phyloP scores from a whole-genome alignment of 1,140 invertebrate species.

The Yoshiicerus persimilis region DNA sequence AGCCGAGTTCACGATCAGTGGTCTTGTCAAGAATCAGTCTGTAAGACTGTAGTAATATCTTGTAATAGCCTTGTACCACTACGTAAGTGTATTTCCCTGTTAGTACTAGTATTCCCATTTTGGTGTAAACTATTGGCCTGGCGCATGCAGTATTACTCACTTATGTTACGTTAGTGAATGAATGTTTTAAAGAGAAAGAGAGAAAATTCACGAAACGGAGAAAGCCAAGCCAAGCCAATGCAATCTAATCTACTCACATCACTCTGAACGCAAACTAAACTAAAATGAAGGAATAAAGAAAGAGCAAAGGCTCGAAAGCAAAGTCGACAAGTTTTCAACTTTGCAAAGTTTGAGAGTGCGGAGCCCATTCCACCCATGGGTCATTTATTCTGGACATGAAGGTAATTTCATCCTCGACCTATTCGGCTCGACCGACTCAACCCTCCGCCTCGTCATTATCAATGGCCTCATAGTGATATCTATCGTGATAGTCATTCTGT shows the following conservation, averaged over 20 bases:
- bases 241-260: constrained; percentile 20
- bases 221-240: not conserved
- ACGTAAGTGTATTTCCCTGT: not conserved
- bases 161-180: not conserved
- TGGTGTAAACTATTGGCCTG: not conserved
- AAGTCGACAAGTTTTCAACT: constrained; percentile 27
- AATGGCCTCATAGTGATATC: constrained; percentile 49
- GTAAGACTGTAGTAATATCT: not conserved
- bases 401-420: constrained; percentile 47
- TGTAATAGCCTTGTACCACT: not conserved
- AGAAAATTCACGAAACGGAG: not conserved
- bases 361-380: constrained; percentile 7
- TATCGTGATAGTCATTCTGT: constrained; percentile 47
- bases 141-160: not conserved
- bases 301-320: constrained; percentile 7
- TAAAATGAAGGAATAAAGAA: constrained; percentile 1
- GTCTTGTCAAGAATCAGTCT: not conserved
- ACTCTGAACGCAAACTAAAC: not conserved
- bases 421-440: constrained; percentile 43
- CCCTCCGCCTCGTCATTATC: constrained; percentile 41
- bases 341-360: constrained; percentile 14
- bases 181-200: not conserved
- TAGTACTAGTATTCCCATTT: not conserved
- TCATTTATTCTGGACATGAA: constrained; percentile 30
- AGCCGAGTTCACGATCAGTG: not conserved